These are phyloP conservation scores for Eptatretus atami DNA, from an alignment of 2,797 vertebrate species.

Conservation along the genomic window DNA sequence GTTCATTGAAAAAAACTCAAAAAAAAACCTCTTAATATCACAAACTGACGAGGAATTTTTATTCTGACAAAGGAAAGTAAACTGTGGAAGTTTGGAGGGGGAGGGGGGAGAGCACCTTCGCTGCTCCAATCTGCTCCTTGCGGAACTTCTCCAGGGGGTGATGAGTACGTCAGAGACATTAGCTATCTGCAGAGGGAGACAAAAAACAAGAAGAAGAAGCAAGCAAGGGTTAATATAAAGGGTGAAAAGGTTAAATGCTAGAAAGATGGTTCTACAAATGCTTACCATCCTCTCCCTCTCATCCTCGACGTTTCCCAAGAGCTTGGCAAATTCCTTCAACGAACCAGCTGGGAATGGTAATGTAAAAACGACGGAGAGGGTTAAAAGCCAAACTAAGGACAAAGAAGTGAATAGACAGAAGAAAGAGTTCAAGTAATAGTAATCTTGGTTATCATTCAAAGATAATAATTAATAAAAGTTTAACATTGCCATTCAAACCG, in stretches of 20 bases:
- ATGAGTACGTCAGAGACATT: conserved; percentile 75
- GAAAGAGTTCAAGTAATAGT: too few relatives aligned
- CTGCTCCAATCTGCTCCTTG: conserved; percentile 83
- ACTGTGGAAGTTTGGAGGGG: too few relatives aligned
- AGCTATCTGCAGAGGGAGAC: conserved; percentile 31
- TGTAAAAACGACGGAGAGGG: not conserved
- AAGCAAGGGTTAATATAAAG: too few relatives aligned
- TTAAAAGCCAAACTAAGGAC: not conserved
- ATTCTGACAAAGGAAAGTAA: too few relatives aligned
- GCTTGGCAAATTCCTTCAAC: conserved; percentile 73
- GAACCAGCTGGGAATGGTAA: conserved; percentile 37
- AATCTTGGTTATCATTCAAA: too few relatives aligned
- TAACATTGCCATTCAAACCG: too few relatives aligned
- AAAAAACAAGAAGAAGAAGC: not conserved
- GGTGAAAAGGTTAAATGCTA: too few relatives aligned
- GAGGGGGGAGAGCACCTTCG: conserved; percentile 28
- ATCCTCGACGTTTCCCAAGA: conserved; percentile 78
- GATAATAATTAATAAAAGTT: too few relatives aligned
- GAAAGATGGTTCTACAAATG: conserved; percentile 7
- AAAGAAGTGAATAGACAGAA: not conserved
- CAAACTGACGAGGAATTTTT: too few relatives aligned
- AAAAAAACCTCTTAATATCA: too few relatives aligned
- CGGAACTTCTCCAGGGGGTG: conserved; percentile 68
- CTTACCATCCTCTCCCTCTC: conserved; percentile 84
- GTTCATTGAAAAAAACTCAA: too few relatives aligned